phyloP scores from a whole-genome alignment of 2,113 vertebrate species.

The Gobio gobio region DNA sequence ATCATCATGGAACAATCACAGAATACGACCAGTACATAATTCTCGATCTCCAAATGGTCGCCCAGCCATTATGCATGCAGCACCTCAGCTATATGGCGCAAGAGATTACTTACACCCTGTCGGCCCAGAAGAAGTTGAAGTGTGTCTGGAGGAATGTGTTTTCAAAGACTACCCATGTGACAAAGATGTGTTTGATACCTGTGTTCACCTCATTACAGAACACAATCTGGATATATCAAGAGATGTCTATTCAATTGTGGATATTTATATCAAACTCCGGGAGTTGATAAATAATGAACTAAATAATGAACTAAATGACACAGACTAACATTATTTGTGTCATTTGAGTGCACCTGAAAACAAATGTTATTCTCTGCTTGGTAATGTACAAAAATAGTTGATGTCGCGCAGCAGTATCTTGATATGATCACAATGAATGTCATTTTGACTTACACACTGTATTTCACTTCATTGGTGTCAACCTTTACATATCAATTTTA shows the following conservation, averaged over 20 bases:
- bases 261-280: background rate
- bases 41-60: conserved; percentile 12
- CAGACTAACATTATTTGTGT: background rate
- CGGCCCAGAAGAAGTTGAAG: background rate
- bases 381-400: background rate
- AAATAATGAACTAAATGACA: background rate
- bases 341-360: too few relatives aligned
- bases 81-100: background rate
- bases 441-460: background rate
- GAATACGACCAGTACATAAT: background rate
- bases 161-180: conserved; percentile 29
- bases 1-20: conserved; percentile 2
- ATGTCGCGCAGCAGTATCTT: background rate
- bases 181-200: conserved; percentile 13
- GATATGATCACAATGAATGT: background rate
- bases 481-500: background rate
- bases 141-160: conserved; percentile 20
- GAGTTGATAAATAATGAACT: conserved; percentile 24
- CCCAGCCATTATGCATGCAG: background rate
- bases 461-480: background rate
- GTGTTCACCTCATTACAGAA: conserved; percentile 22
- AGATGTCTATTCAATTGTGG: conserved; percentile 4
- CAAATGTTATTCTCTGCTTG: background rate
- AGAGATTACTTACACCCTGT: conserved; percentile 16
- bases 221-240: conserved; percentile 15